phyloP scores from a whole-genome alignment of 2,113 vertebrate genomes.

The Carlito syrichta region DNA sequence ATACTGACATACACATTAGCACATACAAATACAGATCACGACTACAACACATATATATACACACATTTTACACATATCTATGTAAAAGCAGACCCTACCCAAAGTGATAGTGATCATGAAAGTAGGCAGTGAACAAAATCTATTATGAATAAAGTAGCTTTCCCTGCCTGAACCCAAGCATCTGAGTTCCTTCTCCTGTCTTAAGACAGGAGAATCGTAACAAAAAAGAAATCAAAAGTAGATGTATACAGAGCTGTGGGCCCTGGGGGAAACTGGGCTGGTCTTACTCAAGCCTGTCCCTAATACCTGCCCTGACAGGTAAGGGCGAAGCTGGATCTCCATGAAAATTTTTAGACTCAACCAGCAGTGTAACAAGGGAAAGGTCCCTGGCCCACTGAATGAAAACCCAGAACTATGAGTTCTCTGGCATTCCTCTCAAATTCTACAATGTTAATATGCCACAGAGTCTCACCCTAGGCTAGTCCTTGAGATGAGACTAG shows the following conservation, averaged over 20 bases:
- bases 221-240: too few relatives aligned
- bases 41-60: neutral
- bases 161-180: rapidly evolving
- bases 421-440: neutral
- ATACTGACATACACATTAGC: neutral
- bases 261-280: too few relatives aligned
- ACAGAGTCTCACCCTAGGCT: neutral
- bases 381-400: neutral
- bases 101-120: neutral
- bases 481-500: neutral
- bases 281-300: too few relatives aligned
- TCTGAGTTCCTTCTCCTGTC: neutral
- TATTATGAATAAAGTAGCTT: neutral
- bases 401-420: neutral
- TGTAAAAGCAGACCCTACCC: neutral
- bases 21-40: neutral
- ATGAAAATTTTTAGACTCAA: too few relatives aligned
- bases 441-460: neutral
- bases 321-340: too few relatives aligned
- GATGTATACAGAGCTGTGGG: too few relatives aligned
- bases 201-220: too few relatives aligned
- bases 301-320: too few relatives aligned
- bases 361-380: too few relatives aligned
- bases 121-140: neutral
- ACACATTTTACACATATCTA: neutral